Conservation (phyloP, 30 jellyfish, hydroid and myxozoan genomes). For the Turritopsis dohrnii region DNA sequence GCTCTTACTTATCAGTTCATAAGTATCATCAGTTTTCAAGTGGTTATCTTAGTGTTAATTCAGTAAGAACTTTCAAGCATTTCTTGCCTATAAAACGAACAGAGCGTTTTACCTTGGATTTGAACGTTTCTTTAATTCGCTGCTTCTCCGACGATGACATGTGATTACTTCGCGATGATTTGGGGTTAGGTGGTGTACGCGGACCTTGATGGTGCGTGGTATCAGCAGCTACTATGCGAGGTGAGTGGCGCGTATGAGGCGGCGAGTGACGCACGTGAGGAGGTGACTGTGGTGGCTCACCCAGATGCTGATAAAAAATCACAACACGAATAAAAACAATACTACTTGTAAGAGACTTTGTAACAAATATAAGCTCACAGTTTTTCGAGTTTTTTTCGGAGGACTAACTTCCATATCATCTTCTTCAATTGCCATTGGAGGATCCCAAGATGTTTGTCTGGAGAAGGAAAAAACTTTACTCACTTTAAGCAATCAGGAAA, state of each 20-base stretch:
- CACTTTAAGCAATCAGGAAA: neutral
- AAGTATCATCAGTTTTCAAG: no score
- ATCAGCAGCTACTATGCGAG: slow-evolving; percentile 93
- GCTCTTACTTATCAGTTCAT: no score
- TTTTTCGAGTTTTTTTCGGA: neutral
- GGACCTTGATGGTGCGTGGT: slow-evolving; percentile 75
- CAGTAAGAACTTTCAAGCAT: no score
- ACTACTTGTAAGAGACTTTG: neutral
- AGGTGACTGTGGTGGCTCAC: neutral
- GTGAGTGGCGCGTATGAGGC: slow-evolving; percentile 70
- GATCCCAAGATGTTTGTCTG: slow-evolving; percentile 94
- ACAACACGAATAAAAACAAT: neutral
- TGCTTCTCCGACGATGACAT: slow-evolving; percentile 3
- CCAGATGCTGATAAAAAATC: neutral
- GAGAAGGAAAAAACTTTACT: neutral
- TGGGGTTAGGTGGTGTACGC: slow-evolving; percentile 41
- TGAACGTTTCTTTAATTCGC: slow-evolving; percentile 64
- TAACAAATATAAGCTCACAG: neutral
- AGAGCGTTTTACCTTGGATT: slow-evolving; percentile 51
- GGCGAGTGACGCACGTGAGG: slow-evolving; percentile 17
- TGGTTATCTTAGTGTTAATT: no score
- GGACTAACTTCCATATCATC: slow-evolving; percentile 13
- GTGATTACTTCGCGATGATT: neutral
- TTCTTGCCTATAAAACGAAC: no score
- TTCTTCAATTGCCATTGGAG: slow-evolving; percentile 42